Percentiles rank a stretch among this genome's conserved stretches.
These are phyloP conservation scores for Drosophila tani DNA, from an alignment of 1,140 invertebrate species.

Conservation along the genomic window DNA sequence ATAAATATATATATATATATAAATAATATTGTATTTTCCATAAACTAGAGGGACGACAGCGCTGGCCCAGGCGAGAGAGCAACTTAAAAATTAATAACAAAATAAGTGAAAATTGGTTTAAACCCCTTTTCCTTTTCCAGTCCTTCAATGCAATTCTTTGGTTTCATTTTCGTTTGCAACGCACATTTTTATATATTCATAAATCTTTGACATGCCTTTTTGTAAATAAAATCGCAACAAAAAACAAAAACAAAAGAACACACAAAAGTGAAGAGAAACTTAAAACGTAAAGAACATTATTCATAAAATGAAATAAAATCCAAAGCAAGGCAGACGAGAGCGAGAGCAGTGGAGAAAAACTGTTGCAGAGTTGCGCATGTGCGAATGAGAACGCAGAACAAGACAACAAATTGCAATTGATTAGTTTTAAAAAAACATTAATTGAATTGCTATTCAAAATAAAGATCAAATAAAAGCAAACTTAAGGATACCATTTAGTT, in stretches of 20 bases:
- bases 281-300: conserved; percentile 61
- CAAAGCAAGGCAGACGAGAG: conserved; percentile 44
- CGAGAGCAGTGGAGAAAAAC: conserved; percentile 42
- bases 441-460: conserved; percentile 69
- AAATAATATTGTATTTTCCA: conserved; percentile 68
- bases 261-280: conserved; percentile 34
- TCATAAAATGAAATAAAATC: conserved; percentile 79
- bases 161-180: conserved; percentile 40
- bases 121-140: conserved; percentile 35
- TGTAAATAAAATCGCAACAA: conserved; percentile 75
- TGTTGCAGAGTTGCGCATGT: conserved; percentile 54
- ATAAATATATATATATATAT: conserved; percentile 45
- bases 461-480: conserved; percentile 66
- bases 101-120: conserved; percentile 46
- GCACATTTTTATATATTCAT: conserved; percentile 52
- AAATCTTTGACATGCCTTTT: conserved; percentile 60
- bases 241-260: conserved; percentile 16
- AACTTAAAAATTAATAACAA: conserved; percentile 44
- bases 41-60: conserved; percentile 47
- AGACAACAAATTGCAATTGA: conserved; percentile 63
- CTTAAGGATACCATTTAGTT: conserved; percentile 73
- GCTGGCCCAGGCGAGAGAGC: conserved; percentile 12
- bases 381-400: conserved; percentile 16
- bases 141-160: conserved; percentile 42
- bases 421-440: conserved; percentile 73